Evolutionary conservation across 1,140 invertebrate species (phyloP), one percentile per base, ranked within the genome.

Genomic region (Ridgeia piscesae): DNA sequence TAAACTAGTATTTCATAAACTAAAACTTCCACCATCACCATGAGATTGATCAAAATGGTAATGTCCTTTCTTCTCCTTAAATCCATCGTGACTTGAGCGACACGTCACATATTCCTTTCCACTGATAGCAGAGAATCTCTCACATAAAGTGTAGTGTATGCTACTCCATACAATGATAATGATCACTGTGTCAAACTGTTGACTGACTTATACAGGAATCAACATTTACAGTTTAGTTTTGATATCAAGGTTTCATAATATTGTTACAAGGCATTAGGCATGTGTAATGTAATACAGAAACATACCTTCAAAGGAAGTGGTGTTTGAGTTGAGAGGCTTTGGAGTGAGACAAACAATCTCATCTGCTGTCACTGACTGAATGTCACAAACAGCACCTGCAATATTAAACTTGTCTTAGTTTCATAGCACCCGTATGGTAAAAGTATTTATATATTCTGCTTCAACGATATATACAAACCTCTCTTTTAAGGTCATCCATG

Each of bases 361-460:
- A 77, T 77, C 58, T 77, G 58, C 58, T 31, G 4, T 77, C 58
- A 77, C 58, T 77, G 58, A 77, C 58, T 77, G 58, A 21, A 77
- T 77, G 58, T 77, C 58, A 77, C 58, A 77, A 77, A 77, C 58
- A 77, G 58, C 58, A 77, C 58, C 58, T 77, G 58, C 58, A 77
- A 77, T 21, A 21, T 27, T 9, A 77, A 77, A 77, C 8, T 50
- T 50, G 21, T 50, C 0, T 50, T 50, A 50, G 27, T 77, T 8
- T 77, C 17, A 21, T 77, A 42, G 42, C 42, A 42, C 42, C 42
- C 11, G 42, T 42, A 42, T 42, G 11, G 42, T 42, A 42, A 42
- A 42, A 6, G 42, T 42, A 42, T 6, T 42, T 42, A 6, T 6
- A 42, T 11, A 42, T 42, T 11, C 11, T 77, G 58, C 58, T 77